These are phyloP conservation scores for Ceratothoa steindachneri DNA, from an alignment of 2,888 invertebrate species.

Conservation along the genomic window DNA sequence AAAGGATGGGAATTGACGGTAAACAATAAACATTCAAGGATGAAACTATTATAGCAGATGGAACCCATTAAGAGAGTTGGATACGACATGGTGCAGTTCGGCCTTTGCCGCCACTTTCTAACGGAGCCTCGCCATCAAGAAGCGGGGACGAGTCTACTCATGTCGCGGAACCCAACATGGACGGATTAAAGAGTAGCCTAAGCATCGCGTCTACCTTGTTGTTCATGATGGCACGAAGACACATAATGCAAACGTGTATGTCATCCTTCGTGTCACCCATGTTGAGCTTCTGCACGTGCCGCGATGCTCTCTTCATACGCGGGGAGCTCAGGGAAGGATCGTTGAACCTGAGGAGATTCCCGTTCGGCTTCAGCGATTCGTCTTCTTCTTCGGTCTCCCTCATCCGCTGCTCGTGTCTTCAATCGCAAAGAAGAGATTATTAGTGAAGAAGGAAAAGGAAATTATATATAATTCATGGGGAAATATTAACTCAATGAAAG, in stretches of 20 bases:
- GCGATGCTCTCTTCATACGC: slow-evolving; percentile 67
- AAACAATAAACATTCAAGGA: too few species aligned
- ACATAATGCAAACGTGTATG: slow-evolving; percentile 98
- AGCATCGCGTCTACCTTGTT: slow-evolving; percentile 65
- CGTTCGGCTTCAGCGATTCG: slow-evolving; percentile 58
- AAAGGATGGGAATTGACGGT: too few species aligned
- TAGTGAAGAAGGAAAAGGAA: not conserved
- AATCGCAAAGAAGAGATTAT: not conserved
- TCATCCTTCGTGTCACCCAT: slow-evolving; percentile 96
- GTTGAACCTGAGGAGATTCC: slow-evolving; percentile 53
- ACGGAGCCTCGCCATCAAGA: too few species aligned
- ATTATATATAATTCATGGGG: too few species aligned
- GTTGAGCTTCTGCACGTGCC: slow-evolving; percentile 81
- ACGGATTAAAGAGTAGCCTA: too few species aligned
- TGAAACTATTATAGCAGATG: too few species aligned
- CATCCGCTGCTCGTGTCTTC: slow-evolving; percentile 74
- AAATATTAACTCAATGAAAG: too few species aligned
- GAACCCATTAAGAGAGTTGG: too few species aligned
- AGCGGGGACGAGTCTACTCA: too few species aligned
- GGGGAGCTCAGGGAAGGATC: slow-evolving; percentile 66
- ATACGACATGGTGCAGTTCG: too few species aligned
- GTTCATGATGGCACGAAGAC: slow-evolving; percentile 98
- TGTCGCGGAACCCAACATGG: too few species aligned
- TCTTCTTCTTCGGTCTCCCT: slow-evolving; percentile 71
- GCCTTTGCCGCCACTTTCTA: too few species aligned